These are phyloP conservation scores for Vireo altiloquus DNA, from an alignment of 2,113 vertebrate species.

Conservation along the genomic window DNA sequence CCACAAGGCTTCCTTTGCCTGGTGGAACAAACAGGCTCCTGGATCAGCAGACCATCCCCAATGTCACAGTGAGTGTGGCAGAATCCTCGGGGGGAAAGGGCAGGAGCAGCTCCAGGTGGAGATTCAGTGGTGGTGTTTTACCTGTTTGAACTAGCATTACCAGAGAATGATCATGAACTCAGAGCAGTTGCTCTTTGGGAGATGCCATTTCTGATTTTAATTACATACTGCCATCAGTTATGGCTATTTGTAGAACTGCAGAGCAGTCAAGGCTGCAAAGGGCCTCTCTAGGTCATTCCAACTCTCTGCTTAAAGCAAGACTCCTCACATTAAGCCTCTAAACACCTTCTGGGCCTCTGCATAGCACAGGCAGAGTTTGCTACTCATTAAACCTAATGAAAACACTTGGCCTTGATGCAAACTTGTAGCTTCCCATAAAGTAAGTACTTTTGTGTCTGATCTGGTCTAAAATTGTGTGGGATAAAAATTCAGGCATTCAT, in stretches of 20 bases:
- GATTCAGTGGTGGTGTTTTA: background rate
- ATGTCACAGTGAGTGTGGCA: background rate
- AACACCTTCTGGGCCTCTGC: background rate
- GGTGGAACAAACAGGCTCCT: background rate
- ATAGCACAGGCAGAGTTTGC: background rate
- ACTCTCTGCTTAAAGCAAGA: background rate
- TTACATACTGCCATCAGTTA: background rate
- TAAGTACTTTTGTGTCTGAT: background rate
- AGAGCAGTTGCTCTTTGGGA: background rate
- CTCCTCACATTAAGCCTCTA: background rate
- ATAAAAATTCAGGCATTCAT: fast-evolving
- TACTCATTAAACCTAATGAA: background rate
- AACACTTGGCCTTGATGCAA: background rate
- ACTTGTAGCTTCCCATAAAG: background rate
- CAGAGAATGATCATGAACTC: background rate
- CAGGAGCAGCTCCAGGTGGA: fast-evolving
- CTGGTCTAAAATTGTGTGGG: background rate
- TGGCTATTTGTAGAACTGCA: background rate
- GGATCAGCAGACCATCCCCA: background rate
- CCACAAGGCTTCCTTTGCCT: background rate
- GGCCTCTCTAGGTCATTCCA: background rate
- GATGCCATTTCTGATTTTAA: background rate
- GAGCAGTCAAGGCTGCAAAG: background rate
- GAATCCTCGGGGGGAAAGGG: too few species aligned
- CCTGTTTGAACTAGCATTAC: background rate